Evolutionary conservation across 2,888 invertebrate species (phyloP).

Genomic region (Sphaeridia pumilis): DNA sequence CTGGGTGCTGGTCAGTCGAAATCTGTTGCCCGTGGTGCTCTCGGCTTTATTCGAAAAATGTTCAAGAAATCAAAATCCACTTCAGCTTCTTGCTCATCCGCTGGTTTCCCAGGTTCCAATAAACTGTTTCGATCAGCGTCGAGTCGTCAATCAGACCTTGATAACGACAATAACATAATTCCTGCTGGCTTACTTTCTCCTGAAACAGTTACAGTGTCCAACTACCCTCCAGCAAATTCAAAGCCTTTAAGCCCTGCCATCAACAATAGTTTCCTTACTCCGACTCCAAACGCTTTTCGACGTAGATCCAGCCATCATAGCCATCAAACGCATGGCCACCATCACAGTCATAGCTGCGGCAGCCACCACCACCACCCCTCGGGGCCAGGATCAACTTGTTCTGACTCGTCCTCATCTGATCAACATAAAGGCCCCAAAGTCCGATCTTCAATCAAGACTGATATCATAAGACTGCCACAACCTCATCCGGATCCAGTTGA

Average conservation of each 20-base stretch:
- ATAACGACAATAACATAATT: conserved; percentile 11
- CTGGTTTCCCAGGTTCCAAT: not conserved
- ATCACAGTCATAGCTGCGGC: no score
- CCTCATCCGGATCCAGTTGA: conserved; percentile 9
- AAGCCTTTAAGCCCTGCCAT: conserved; percentile 25
- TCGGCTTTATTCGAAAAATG: conserved; percentile 34
- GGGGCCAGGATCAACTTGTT: not conserved
- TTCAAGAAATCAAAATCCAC: conserved; percentile 32
- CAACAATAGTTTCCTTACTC: conserved; percentile 31
- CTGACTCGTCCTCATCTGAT: no score
- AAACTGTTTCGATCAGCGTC: conserved; percentile 9
- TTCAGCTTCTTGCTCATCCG: not conserved
- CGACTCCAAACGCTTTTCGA: conserved; percentile 36
- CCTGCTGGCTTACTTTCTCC: conserved; percentile 15
- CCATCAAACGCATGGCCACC: no score
- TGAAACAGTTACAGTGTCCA: conserved; percentile 16
- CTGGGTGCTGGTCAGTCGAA: not conserved
- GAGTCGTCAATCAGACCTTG: not conserved
- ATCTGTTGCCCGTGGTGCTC: conserved; percentile 28
- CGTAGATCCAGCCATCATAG: no score
- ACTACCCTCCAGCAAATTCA: conserved; percentile 19
- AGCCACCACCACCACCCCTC: not conserved
- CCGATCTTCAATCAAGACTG: conserved; percentile 27
- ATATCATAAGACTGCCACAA: conserved; percentile 33
- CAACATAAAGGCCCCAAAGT: conserved; percentile 14